Evolutionary conservation across 2,888 invertebrate genomes (phyloP), one percentile per base, ranked within the genome.

Genomic region (Cryptus viduatorius): DNA sequence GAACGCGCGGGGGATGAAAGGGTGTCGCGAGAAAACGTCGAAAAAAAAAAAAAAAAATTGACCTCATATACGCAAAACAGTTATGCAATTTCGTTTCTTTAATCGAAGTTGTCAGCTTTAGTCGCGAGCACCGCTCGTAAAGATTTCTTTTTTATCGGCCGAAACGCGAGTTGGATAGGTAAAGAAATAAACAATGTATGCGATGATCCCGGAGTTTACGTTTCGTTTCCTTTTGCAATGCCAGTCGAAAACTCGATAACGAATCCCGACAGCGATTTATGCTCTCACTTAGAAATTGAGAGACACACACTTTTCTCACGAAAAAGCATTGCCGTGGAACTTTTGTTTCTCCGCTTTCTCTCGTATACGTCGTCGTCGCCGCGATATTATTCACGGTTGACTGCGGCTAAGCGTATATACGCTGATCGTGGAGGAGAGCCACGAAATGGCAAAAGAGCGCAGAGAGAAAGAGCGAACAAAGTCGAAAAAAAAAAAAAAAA

Each of bases 221-320:
- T 37, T 37, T 37, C 48, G n/a, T 19, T 56, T 50, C 7, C 16
- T 31, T 24, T 64, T 24, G 16, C 53, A 64, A 64, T 61, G 48
- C 53, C 44, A 59, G 50, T 71, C 31, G 19, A 42, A n/a, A 59
- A 31, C 69, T 46, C 78, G 78, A 78, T 79, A 79, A 79, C 79
- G 79, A 79, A 79, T 31, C 68, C 61, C 69, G 71, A 86, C 86
- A 65, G 65, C 44, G 86, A 86, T 86, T 86, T 86, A 86, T 86
- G 79, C 79, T 8, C 77, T 84, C 86, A 86, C 86, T 86, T 84
- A 84, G 82, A 84, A 86, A 84, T 86, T 84, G 86, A 80, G 84
- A 82, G 76, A 82, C 72, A 82, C 65, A 75, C 50, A 73, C 19
- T 31, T 19, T 31, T 48, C 48, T 42, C 50, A 53, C 50, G 24